Conservation (phyloP, 2,797 vertebrate species). For the Pterois miles region DNA sequence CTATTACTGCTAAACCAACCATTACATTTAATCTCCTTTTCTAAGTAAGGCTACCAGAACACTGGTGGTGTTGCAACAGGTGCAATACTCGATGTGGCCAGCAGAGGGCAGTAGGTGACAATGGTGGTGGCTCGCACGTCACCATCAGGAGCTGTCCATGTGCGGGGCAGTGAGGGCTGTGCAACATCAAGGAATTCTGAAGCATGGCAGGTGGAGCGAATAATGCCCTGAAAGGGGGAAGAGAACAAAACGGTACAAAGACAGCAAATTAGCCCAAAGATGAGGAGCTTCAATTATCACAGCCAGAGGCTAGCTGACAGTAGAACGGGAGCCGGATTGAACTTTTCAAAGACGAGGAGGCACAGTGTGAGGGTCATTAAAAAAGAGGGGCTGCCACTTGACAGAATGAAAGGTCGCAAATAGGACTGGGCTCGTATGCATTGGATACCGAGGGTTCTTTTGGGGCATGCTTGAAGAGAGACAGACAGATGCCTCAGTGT, state of each 20-base stretch:
- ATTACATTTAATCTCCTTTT: conserved; percentile 49
- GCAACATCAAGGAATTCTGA: conserved; percentile 47
- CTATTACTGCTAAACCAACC: conserved; percentile 54
- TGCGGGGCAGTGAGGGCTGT: conserved; percentile 33
- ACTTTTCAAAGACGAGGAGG: conserved; percentile 61
- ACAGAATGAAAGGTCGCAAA: conserved; percentile 51
- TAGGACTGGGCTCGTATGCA: conserved; percentile 29
- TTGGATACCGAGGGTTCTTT: conserved; percentile 16
- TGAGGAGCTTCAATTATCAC: conserved; percentile 76
- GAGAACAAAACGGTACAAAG: conserved; percentile 70
- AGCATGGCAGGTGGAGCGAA: conserved; percentile 63
- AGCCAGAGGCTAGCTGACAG: conserved; percentile 49
- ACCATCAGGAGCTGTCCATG: conserved; percentile 25
- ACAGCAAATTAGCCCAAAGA: conserved; percentile 70
- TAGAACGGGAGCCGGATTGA: conserved; percentile 46
- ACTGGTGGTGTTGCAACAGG: background rate
- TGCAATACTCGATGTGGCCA: conserved; percentile 13
- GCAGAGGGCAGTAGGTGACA: conserved; percentile 74
- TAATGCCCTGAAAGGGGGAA: conserved; percentile 53
- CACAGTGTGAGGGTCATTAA: conserved; percentile 65
- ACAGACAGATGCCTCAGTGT: conserved; percentile 7
- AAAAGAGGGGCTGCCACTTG: conserved; percentile 46
- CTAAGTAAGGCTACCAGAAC: background rate
- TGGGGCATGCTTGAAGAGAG: conserved; percentile 9
- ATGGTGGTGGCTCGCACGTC: background rate